Percentiles rank a stretch among this genome's conserved stretches.
Evolutionary conservation across 1,140 invertebrate species (phyloP).

Genomic region (Atta colombica): DNA sequence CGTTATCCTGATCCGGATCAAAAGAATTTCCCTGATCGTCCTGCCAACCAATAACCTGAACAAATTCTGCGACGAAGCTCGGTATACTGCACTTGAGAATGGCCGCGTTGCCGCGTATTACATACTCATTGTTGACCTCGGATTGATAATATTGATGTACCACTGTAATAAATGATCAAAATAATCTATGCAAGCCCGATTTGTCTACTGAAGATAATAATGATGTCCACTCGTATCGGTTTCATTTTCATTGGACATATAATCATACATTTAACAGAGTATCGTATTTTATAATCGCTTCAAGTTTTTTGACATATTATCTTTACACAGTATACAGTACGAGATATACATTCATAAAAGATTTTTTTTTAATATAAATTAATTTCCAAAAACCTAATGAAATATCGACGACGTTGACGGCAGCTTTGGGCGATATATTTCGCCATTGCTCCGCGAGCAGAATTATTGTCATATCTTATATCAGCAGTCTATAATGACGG

Average conservation of each 20-base stretch:
- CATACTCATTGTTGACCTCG: conserved; percentile 97
- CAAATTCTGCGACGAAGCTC: conserved; percentile 96
- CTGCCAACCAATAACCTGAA: conserved; percentile 94
- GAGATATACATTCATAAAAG: not conserved
- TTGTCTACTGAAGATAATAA: not conserved
- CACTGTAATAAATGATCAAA: conserved; percentile 88
- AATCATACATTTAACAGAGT: not conserved
- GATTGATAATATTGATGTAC: conserved; percentile 96
- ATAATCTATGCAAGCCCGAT: conserved; percentile 45
- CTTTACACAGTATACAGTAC: not conserved
- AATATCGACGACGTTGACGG: conserved; percentile 73
- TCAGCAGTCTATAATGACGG: conserved; percentile 24
- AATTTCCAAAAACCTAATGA: not conserved
- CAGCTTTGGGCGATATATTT: conserved; percentile 59
- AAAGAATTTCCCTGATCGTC: conserved; percentile 92
- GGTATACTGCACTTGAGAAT: conserved; percentile 97
- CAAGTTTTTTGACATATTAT: not conserved
- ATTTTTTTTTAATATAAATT: conserved; percentile 10
- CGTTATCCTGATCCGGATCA: conserved; percentile 85
- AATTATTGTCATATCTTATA: conserved; percentile 70
- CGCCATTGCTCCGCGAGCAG: conserved; percentile 64
- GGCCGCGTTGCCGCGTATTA: conserved; percentile 97
- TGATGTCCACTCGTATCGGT: not conserved
- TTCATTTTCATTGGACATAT: conserved; percentile 8
- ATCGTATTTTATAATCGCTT: not conserved